Evolutionary conservation across 2,888 invertebrate species (phyloP).

Genomic region (Protophormia terraenovae): DNA sequence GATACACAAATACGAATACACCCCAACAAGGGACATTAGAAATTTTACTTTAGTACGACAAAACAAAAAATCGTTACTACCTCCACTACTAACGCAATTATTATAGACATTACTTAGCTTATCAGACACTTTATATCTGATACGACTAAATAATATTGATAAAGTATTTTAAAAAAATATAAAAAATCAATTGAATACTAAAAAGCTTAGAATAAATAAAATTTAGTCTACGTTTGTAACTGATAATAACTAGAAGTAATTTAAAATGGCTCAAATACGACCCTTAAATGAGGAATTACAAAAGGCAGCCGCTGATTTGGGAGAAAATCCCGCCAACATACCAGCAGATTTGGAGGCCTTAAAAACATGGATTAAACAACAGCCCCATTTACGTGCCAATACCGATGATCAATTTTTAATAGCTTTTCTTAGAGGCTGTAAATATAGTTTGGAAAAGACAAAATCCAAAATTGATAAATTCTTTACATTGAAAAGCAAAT

Average conservation of each 20-base stretch:
- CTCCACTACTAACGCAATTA: not conserved
- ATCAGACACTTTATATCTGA: constrained; percentile 23
- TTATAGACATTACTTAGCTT: not conserved
- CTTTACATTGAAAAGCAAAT: constrained; percentile 81
- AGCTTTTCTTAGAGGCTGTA: constrained; percentile 85
- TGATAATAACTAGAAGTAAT: not conserved
- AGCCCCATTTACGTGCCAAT: constrained; percentile 81
- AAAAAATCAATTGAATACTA: not conserved
- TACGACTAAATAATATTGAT: constrained; percentile 4
- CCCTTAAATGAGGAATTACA: constrained; percentile 46
- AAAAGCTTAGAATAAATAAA: not conserved
- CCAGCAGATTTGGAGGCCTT: constrained; percentile 79
- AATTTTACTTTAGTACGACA: not conserved
- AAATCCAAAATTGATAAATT: constrained; percentile 85
- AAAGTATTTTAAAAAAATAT: not conserved
- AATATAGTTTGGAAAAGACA: constrained; percentile 85
- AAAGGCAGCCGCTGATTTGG: constrained; percentile 51
- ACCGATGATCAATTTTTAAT: constrained; percentile 84
- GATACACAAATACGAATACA: not conserved
- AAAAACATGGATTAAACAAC: constrained; percentile 82
- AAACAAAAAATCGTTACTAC: not conserved
- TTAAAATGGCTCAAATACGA: constrained; percentile 55
- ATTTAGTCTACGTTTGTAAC: constrained; percentile 16
- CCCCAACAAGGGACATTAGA: not conserved
- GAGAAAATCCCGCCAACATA: constrained; percentile 77